Conservation (phyloP, 2,113 vertebrate genomes). For the Empidonax alnorum region DNA sequence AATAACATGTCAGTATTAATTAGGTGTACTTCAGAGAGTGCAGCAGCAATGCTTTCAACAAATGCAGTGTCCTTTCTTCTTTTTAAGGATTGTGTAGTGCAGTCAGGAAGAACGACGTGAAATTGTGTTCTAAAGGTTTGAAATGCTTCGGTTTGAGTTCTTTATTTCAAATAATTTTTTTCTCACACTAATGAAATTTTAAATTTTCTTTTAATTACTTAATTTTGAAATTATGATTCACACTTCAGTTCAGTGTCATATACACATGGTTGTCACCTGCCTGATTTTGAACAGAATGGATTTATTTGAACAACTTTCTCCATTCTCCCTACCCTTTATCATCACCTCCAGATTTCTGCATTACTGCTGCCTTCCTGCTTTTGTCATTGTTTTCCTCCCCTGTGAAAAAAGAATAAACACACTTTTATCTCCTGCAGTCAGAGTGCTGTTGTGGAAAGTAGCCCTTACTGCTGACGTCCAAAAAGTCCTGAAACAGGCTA, state of each 20-base stretch:
- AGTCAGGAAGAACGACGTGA: background rate
- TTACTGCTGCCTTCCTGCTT: slow-evolving; percentile 55
- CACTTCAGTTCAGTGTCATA: background rate
- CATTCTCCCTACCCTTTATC: slow-evolving; percentile 8
- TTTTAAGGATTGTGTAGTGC: background rate
- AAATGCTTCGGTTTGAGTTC: background rate
- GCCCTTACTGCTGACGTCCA: slow-evolving; percentile 18
- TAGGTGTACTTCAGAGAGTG: background rate
- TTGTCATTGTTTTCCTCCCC: slow-evolving; percentile 47
- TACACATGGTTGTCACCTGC: background rate
- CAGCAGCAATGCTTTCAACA: background rate
- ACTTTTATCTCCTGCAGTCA: slow-evolving; percentile 49
- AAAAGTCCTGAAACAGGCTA: background rate
- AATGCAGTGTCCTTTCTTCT: background rate
- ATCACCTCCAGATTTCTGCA: slow-evolving; percentile 32
- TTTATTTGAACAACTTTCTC: slow-evolving; percentile 36
- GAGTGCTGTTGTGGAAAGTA: slow-evolving; percentile 41
- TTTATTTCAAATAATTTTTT: background rate
- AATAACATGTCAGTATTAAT: background rate
- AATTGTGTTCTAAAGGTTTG: background rate
- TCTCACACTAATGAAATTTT: background rate
- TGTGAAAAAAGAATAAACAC: slow-evolving; percentile 23
- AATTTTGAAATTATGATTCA: background rate
- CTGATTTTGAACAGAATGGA: background rate
- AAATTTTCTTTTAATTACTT: background rate